Percentiles rank a stretch among this genome's conserved stretches.
Conservation (phyloP, 2,888 invertebrate species). For the Amphimallon solstitiale region DNA sequence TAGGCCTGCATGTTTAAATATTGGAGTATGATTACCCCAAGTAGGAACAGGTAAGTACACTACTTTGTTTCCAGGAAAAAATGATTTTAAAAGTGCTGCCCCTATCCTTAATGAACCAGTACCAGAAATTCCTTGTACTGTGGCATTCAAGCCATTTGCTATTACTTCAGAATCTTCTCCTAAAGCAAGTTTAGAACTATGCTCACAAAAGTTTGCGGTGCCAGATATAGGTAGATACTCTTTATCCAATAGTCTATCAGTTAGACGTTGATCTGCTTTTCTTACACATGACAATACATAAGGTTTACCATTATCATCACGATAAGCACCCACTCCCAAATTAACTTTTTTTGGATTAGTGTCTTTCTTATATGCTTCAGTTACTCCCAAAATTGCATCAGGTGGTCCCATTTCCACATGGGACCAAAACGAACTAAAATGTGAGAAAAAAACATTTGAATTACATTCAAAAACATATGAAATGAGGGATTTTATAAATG, state of each 20-base stretch:
- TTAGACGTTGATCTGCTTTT: slow-evolving; percentile 83
- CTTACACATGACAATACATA: slow-evolving; percentile 90
- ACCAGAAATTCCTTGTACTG: slow-evolving; percentile 93
- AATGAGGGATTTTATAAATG: no score
- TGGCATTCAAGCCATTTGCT: slow-evolving; percentile 74
- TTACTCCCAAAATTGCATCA: slow-evolving; percentile 96
- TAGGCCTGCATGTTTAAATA: slow-evolving; percentile 90
- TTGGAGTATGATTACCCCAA: slow-evolving; percentile 98
- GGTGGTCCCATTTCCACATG: slow-evolving; percentile 97
- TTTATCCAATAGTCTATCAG: slow-evolving; percentile 79
- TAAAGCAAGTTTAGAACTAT: slow-evolving; percentile 88
- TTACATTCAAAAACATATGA: not conserved
- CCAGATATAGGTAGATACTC: slow-evolving; percentile 97
- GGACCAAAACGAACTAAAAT: slow-evolving; percentile 82
- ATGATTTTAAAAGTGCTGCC: slow-evolving; percentile 84
- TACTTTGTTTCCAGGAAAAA: slow-evolving; percentile 82
- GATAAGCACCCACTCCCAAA: slow-evolving; percentile 95
- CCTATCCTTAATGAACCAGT: slow-evolving; percentile 97
- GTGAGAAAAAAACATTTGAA: not conserved
- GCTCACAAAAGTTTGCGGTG: slow-evolving; percentile 81
- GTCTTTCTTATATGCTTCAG: slow-evolving; percentile 95
- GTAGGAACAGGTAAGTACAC: slow-evolving; percentile 92
- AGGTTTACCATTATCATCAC: slow-evolving; percentile 97
- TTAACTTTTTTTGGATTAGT: slow-evolving; percentile 94
- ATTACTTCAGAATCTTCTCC: slow-evolving; percentile 79